Conservation (phyloP, 2,113 vertebrate genomes). For the Geococcyx californianus region DNA sequence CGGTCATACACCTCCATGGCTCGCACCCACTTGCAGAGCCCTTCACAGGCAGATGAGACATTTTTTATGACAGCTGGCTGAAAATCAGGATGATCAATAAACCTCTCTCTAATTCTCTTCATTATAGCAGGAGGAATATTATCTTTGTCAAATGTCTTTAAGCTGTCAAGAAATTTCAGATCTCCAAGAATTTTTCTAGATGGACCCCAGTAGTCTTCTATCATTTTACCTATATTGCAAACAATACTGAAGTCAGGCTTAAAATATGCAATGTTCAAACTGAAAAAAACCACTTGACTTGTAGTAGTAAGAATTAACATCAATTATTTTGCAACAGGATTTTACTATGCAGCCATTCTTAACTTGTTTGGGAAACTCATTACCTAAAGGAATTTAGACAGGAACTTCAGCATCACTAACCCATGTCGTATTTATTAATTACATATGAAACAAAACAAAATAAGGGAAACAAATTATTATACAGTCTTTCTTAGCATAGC, state of each 20-base stretch:
- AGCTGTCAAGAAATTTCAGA: conserved; percentile 88
- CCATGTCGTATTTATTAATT: background rate
- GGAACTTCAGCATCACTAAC: background rate
- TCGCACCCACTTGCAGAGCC: conserved; percentile 92
- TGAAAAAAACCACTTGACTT: background rate
- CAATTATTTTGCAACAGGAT: background rate
- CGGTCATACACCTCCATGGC: conserved; percentile 92
- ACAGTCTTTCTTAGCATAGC: background rate
- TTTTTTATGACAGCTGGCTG: conserved; percentile 88
- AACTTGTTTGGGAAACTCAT: background rate
- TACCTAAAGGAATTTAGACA: background rate
- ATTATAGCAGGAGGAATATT: conserved; percentile 82
- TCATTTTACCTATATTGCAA: conserved; percentile 85
- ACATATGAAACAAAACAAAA: background rate
- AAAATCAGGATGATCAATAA: conserved; percentile 87
- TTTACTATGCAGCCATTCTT: background rate
- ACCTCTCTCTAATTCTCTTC: conserved; percentile 89
- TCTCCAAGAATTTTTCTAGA: conserved; percentile 90
- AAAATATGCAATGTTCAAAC: background rate
- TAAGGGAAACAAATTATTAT: background rate
- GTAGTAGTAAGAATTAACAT: background rate
- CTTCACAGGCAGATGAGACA: conserved; percentile 91
- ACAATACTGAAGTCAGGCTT: conserved; percentile 15
- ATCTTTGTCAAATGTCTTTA: conserved; percentile 88
- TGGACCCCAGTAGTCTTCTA: conserved; percentile 91